Conservation (phyloP, 2,888 invertebrate species). For the Charanyca ferruginea region DNA sequence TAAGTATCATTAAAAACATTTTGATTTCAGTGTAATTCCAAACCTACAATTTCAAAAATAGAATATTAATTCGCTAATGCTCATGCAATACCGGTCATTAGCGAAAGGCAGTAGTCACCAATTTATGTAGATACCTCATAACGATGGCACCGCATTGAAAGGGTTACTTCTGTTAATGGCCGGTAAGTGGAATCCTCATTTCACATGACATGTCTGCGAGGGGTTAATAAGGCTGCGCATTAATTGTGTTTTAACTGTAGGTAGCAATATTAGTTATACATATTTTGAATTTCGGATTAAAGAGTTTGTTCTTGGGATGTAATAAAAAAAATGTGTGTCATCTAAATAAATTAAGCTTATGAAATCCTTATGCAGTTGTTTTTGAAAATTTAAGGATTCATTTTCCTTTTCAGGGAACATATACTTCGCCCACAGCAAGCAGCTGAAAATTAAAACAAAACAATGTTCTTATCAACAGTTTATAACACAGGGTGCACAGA, state of each 20-base stretch:
- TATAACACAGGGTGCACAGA: too few relatives aligned
- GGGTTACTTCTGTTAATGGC: slow-evolving; percentile 54
- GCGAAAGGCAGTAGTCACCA: slow-evolving; percentile 19
- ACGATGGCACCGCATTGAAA: slow-evolving; percentile 37
- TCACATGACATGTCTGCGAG: slow-evolving; percentile 51
- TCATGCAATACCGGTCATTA: slow-evolving; percentile 48
- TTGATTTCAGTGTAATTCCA: not conserved
- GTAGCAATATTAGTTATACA: not conserved
- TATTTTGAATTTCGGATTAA: not conserved
- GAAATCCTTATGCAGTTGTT: too few relatives aligned
- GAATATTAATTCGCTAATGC: slow-evolving; percentile 55
- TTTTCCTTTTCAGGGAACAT: too few relatives aligned
- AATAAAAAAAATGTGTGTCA: not conserved
- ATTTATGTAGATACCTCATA: slow-evolving; percentile 41
- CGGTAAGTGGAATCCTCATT: slow-evolving; percentile 54
- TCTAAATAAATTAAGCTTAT: not conserved
- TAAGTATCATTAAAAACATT: not conserved
- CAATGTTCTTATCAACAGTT: too few relatives aligned
- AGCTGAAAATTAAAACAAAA: too few relatives aligned
- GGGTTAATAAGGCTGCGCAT: slow-evolving; percentile 52
- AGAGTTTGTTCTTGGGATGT: not conserved
- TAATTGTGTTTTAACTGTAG: slow-evolving; percentile 37
- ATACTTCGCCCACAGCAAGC: too few relatives aligned
- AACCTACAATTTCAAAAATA: slow-evolving; percentile 51
- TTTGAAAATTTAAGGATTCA: too few relatives aligned